These are phyloP conservation scores for Habroteleia sp. DNA, from an alignment of 2,888 invertebrate genomes.

Conservation along the genomic window DNA sequence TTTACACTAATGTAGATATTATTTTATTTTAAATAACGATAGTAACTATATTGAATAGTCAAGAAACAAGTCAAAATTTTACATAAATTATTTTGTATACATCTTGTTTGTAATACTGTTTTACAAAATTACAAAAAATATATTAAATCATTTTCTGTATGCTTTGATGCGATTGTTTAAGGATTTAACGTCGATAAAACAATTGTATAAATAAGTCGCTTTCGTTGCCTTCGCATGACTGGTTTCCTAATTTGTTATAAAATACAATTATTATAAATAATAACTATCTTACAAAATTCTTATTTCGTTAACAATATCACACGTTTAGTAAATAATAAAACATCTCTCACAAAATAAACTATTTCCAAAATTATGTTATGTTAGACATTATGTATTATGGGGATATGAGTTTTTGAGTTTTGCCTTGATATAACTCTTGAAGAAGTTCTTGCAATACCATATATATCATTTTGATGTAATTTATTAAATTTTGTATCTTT, in stretches of 20 bases:
- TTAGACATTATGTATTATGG: conserved; percentile 28
- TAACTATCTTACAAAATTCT: conserved; percentile 40
- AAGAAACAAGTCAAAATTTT: background rate
- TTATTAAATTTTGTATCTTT: background rate
- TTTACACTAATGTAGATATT: background rate
- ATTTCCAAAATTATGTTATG: conserved; percentile 33
- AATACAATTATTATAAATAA: conserved; percentile 37
- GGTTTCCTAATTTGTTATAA: conserved; percentile 22
- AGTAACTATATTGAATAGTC: background rate
- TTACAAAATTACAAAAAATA: too few relatives aligned
- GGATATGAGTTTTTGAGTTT: conserved; percentile 58
- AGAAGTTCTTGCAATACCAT: conserved; percentile 29
- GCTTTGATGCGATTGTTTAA: background rate
- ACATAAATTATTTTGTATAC: too few relatives aligned
- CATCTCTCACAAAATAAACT: conserved; percentile 38
- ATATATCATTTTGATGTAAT: background rate
- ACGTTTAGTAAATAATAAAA: conserved; percentile 44
- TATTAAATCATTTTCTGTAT: background rate
- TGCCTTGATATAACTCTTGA: conserved; percentile 44
- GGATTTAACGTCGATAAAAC: conserved; percentile 8
- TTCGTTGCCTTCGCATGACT: conserved; percentile 27
- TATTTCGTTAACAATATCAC: conserved; percentile 45
- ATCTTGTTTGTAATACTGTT: too few relatives aligned
- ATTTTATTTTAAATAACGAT: background rate
- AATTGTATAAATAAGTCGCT: conserved; percentile 17